Conservation (phyloP, 2,888 invertebrate genomes). For the Drosophila subquinaria region DNA sequence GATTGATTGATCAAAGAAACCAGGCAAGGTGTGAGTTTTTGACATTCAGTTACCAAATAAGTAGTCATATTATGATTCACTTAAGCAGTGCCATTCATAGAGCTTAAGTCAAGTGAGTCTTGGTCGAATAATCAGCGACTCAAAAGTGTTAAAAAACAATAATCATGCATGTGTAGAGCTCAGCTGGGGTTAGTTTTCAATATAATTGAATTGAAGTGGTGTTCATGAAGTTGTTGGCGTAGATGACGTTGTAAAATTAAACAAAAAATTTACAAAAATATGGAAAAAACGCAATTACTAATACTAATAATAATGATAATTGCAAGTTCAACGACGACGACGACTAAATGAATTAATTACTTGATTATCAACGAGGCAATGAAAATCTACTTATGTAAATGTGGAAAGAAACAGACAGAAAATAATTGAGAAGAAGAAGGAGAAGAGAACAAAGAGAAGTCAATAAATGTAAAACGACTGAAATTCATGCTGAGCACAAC, state of each 20-base stretch:
- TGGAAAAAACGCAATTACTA: slow-evolving; percentile 26
- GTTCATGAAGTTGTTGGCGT: slow-evolving; percentile 31
- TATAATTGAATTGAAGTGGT: slow-evolving; percentile 32
- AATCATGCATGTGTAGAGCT: background rate
- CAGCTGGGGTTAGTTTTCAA: slow-evolving; percentile 19
- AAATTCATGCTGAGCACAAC: slow-evolving; percentile 37
- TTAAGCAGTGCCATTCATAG: slow-evolving; percentile 1
- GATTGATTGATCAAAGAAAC: background rate
- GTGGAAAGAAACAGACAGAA: background rate
- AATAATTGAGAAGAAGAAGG: background rate
- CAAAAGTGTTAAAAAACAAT: slow-evolving; percentile 23
- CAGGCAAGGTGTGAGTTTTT: background rate
- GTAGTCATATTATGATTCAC: slow-evolving; percentile 9
- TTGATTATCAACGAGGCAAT: slow-evolving; percentile 34
- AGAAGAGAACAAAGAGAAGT: slow-evolving; percentile 17
- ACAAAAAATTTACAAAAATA: slow-evolving; percentile 4
- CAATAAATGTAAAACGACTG: slow-evolving; percentile 54
- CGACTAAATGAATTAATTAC: slow-evolving; percentile 54
- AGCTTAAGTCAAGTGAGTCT: background rate
- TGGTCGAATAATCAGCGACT: slow-evolving; percentile 26
- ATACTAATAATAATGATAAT: slow-evolving; percentile 48
- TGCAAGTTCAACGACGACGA: slow-evolving; percentile 20
- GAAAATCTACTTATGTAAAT: slow-evolving; percentile 38
- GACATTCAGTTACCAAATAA: slow-evolving; percentile 10
- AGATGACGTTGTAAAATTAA: slow-evolving; percentile 54